Conservation (phyloP, 2,113 vertebrate genomes). For the Sarotherodon lohbergeri region DNA sequence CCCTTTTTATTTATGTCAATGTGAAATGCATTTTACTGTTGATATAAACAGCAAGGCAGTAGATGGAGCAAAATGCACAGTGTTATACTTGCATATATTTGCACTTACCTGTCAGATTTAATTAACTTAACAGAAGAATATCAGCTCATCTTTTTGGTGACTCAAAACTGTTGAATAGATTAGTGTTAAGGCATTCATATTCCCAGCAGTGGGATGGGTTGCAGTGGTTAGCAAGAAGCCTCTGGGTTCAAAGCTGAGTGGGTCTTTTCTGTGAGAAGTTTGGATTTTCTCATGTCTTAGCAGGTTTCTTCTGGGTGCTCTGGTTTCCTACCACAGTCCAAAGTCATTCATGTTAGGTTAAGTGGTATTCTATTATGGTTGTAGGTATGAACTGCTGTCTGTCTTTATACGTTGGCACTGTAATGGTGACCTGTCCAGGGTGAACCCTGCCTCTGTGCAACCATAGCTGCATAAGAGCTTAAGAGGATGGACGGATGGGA, state of each 20-base stretch:
- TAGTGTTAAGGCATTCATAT: fast-evolving
- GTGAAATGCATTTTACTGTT: background rate
- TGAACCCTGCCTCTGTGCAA: background rate
- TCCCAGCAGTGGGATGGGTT: background rate
- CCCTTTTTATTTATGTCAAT: background rate
- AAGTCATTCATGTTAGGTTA: background rate
- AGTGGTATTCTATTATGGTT: background rate
- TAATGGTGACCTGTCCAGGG: background rate
- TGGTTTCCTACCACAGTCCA: background rate
- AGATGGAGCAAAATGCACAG: background rate
- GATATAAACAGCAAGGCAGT: background rate
- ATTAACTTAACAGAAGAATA: background rate
- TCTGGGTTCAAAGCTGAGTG: background rate
- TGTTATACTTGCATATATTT: background rate
- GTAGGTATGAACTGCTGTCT: background rate
- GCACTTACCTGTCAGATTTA: background rate
- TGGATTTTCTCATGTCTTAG: background rate
- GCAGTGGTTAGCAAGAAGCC: background rate
- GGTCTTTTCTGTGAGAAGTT: background rate
- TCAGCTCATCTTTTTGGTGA: fast-evolving
- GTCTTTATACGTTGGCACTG: background rate
- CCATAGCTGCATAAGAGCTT: background rate
- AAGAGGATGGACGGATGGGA: background rate
- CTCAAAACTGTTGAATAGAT: background rate
- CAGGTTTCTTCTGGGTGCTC: background rate